A percentile compares a stretch with the other conserved stretches of the same genome.
Evolutionary conservation across 1,140 invertebrate species (phyloP).

Genomic region (Drosophila oshimai): DNA sequence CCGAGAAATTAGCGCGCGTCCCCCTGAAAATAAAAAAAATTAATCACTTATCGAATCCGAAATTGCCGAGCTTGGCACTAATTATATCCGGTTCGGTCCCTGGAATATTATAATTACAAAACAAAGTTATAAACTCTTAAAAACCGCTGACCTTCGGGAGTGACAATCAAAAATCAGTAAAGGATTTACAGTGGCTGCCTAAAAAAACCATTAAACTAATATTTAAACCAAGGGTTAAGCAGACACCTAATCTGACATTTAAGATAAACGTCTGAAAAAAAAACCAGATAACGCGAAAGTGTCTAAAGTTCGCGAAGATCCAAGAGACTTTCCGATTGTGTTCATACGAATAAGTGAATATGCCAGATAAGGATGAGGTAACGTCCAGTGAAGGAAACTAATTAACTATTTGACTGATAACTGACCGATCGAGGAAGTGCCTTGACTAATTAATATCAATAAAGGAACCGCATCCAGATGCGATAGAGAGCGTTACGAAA

Average conservation of each 20-base stretch:
- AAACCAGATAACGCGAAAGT: constrained; percentile 12
- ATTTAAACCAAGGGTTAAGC: not conserved
- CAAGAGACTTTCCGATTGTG: constrained; percentile 42
- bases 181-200: not conserved
- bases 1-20: constrained; percentile 32
- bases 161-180: not conserved
- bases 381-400: constrained; percentile 14
- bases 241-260: not conserved
- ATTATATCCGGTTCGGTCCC: not conserved
- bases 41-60: not conserved
- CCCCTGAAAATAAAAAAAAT: not conserved
- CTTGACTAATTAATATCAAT: constrained; percentile 18
- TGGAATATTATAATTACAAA: not conserved
- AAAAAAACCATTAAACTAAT: not conserved
- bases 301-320: constrained; percentile 12
- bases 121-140: too few relatives aligned
- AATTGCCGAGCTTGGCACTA: not conserved
- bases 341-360: constrained; percentile 46
- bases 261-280: not conserved
- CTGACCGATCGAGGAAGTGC: constrained; percentile 20
- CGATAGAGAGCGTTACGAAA: constrained; percentile 19
- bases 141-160: too few relatives aligned
- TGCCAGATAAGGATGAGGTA: constrained; percentile 68
- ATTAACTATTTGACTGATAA: constrained; percentile 33
- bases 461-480: too few relatives aligned